These are phyloP conservation scores for Tetragnatha montana DNA, from an alignment of 2,888 invertebrate genomes.

Conservation along the genomic window DNA sequence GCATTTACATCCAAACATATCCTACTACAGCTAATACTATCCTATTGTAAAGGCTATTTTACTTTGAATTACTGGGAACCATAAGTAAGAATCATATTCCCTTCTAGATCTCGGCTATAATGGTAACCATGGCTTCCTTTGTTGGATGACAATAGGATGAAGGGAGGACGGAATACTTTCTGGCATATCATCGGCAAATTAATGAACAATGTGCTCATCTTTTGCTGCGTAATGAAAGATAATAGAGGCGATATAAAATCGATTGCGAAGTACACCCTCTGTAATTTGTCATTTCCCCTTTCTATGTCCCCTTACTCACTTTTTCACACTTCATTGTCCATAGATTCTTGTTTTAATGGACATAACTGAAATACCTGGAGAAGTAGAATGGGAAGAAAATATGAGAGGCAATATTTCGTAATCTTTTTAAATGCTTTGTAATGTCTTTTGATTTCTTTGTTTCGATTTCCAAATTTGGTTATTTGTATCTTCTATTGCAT, in stretches of 20 bases:
- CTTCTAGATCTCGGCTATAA: conserved; percentile 9
- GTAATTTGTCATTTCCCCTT: conserved; percentile 37
- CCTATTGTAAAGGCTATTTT: background rate
- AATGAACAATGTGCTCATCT: conserved; percentile 40
- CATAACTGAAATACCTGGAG: background rate
- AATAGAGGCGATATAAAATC: conserved; percentile 52
- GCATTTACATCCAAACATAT: no score
- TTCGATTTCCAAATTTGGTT: no score
- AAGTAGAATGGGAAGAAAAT: background rate
- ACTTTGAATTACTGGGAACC: conserved; percentile 14
- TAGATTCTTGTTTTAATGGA: background rate
- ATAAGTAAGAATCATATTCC: conserved; percentile 20
- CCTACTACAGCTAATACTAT: no score
- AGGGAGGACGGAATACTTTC: conserved; percentile 19
- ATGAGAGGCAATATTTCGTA: background rate
- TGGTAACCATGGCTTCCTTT: conserved; percentile 41
- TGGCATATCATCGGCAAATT: conserved; percentile 46
- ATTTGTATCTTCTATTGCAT: no score
- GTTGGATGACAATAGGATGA: conserved; percentile 32
- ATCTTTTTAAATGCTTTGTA: no score
- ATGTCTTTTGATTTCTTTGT: no score
- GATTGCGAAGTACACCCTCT: conserved; percentile 35
- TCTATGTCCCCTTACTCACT: background rate
- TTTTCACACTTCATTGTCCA: conserved; percentile 1
- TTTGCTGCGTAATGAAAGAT: conserved; percentile 53